phyloP scores from a whole-genome alignment of 2,113 vertebrate genomes.

The Anolis carolinensis region DNA sequence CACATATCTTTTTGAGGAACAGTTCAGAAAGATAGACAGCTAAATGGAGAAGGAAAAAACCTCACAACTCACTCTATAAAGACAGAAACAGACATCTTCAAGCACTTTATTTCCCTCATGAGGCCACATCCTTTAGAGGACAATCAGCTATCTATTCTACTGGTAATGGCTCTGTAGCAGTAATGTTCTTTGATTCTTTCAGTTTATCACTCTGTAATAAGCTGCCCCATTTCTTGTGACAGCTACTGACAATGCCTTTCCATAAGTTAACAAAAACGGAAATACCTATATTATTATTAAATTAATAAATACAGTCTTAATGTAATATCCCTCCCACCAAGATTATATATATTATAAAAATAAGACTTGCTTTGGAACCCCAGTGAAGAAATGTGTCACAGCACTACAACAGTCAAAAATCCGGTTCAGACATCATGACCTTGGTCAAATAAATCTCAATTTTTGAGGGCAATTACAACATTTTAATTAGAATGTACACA shows the following conservation, averaged over 20 bases:
- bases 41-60: conserved; percentile 62
- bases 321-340: neutral
- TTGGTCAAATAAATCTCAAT: too few species aligned
- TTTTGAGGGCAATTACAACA: too few species aligned
- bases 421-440: too few species aligned
- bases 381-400: neutral
- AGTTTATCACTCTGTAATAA: conserved; percentile 39
- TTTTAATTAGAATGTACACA: too few species aligned
- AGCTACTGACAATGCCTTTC: conserved; percentile 49
- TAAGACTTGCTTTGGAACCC: neutral
- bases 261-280: conserved; percentile 57
- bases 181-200: conserved; percentile 49
- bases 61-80: conserved; percentile 61
- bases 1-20: conserved; percentile 54
- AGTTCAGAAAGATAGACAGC: conserved; percentile 52
- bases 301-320: neutral
- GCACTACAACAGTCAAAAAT: neutral
- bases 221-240: conserved; percentile 4
- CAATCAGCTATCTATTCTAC: conserved; percentile 42
- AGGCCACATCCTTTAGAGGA: conserved; percentile 50
- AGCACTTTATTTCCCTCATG: conserved; percentile 48
- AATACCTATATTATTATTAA: conserved; percentile 48
- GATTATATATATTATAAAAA: neutral
- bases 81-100: conserved; percentile 58
- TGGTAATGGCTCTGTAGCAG: conserved; percentile 50